Conservation (phyloP, 1,140 invertebrate genomes). For the Bombus ignitus region DNA sequence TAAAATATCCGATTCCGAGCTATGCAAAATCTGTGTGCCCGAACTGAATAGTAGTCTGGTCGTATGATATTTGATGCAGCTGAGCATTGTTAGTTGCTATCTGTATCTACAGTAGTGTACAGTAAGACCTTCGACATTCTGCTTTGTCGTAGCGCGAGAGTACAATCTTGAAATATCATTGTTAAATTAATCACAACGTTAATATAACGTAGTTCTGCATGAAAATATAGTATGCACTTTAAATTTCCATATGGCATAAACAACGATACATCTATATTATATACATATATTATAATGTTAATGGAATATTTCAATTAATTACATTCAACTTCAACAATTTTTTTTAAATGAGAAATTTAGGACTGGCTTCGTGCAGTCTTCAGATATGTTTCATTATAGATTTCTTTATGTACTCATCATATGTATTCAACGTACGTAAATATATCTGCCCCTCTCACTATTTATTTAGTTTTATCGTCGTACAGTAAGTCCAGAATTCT, state of each 20-base stretch:
- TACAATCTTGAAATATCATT: not conserved
- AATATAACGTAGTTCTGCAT: not conserved
- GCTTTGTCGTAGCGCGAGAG: not conserved
- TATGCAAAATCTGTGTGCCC: not conserved
- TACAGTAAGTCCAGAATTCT: too few relatives aligned
- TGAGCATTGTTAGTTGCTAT: not conserved
- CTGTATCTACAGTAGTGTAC: not conserved
- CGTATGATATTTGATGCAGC: not conserved
- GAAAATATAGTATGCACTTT: not conserved
- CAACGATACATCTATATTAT: too few relatives aligned
- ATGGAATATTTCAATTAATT: not conserved
- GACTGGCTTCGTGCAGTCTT: not conserved
- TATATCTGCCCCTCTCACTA: too few relatives aligned
- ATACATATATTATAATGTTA: not conserved
- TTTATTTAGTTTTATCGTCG: too few relatives aligned
- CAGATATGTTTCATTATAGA: not conserved
- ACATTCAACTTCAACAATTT: not conserved
- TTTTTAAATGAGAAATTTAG: not conserved
- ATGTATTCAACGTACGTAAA: not conserved
- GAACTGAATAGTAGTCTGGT: slow-evolving; percentile 2
- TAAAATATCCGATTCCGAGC: not conserved
- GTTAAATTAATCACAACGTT: not conserved
- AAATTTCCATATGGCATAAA: too few relatives aligned
- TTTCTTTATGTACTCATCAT: not conserved
- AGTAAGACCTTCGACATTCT: not conserved